Base-by-base conservation (phyloP, 2,113 vertebrate genomes). In the Stomatorhinus ivindoensis region DNA sequence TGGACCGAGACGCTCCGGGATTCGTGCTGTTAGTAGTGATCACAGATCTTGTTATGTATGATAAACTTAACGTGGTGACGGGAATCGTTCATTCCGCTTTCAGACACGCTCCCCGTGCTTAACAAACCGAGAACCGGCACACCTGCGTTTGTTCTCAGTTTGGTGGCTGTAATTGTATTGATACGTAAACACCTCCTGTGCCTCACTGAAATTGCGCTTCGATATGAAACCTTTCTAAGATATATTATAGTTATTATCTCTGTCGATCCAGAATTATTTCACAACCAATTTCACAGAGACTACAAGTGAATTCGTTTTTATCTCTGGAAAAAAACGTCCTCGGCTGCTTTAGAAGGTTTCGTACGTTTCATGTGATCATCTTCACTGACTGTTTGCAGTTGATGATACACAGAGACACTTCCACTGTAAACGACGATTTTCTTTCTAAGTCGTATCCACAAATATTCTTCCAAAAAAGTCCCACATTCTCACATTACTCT, bases 181-280 rank as follows among this genome's bases (percentile, higher is more conserved):
- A 97, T 97, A 97, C 97, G 97, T 98, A 98, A 98, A 95, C 96
- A 96, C 95, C 97, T 96, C 95, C 96, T 95, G 96, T 96, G 97
- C 48, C 47, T 47, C 97, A 97, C 97, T 96, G 94, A 96, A 97
- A 97, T 96, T 95, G 97, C 94, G 96, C 96, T 96, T 97, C 97
- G 97, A 97, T 97, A 97, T 96, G 96, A 96, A 97, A 93, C 96
- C 96, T 97, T 97, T 97, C 96, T 95, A 96, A 97, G 96, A 97
- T 96, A 95, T 97, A 96, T 97, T 96, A 91, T 86, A 94, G 94
- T 95, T 94, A 95, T 95, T 94, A 94, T 89, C 90, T 87, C 92
- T 92, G 93, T 95, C 93, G 93, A 91, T 89, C 92, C 93, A 93
- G 93, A 92, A 94, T 92, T 92, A 91, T 91, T 94, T 94, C 94